Evolutionary conservation across 2,888 invertebrate species (phyloP).

Genomic region (Aphodius sticticus): DNA sequence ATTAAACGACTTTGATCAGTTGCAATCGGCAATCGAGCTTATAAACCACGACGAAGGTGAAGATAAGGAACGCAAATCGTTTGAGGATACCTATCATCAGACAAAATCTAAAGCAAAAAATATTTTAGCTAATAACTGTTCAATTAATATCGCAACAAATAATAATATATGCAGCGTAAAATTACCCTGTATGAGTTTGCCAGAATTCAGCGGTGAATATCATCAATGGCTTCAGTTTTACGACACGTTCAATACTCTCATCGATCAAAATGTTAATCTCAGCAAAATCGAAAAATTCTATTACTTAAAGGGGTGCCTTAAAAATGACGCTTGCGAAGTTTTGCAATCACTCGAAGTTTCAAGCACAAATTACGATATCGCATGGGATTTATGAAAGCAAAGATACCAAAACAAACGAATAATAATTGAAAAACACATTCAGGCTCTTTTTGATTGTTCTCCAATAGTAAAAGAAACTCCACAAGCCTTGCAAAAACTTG

Average conservation of each 20-base stretch:
- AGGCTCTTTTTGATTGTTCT: conserved; percentile 40
- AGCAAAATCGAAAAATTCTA: conserved; percentile 38
- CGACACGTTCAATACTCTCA: conserved; percentile 36
- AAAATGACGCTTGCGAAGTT: conserved; percentile 36
- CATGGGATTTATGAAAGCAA: conserved; percentile 38
- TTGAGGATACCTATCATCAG: conserved; percentile 16
- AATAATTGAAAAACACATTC: conserved; percentile 43
- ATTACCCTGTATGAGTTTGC: conserved; percentile 34
- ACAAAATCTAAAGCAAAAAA: conserved; percentile 12
- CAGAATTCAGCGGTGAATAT: conserved; percentile 33
- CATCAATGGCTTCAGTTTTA: conserved; percentile 36
- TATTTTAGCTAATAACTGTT: background rate
- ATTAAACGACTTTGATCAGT: background rate
- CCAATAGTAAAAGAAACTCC: conserved; percentile 34
- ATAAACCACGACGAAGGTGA: background rate
- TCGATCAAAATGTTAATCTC: conserved; percentile 32
- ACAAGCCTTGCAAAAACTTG: conserved; percentile 36
- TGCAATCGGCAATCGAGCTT: background rate
- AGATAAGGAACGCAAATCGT: conserved; percentile 17
- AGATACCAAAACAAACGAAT: conserved; percentile 43
- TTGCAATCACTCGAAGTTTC: conserved; percentile 37
- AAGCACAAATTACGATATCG: conserved; percentile 33
- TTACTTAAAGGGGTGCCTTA: conserved; percentile 37
- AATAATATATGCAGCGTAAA: conserved; percentile 18
- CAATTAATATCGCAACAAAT: background rate